A percentile compares a stretch with the other conserved stretches of the same genome.
These are phyloP conservation scores for Pseudolaguvia tuberculata DNA, from an alignment of 2,113 vertebrate species.

Conservation along the genomic window DNA sequence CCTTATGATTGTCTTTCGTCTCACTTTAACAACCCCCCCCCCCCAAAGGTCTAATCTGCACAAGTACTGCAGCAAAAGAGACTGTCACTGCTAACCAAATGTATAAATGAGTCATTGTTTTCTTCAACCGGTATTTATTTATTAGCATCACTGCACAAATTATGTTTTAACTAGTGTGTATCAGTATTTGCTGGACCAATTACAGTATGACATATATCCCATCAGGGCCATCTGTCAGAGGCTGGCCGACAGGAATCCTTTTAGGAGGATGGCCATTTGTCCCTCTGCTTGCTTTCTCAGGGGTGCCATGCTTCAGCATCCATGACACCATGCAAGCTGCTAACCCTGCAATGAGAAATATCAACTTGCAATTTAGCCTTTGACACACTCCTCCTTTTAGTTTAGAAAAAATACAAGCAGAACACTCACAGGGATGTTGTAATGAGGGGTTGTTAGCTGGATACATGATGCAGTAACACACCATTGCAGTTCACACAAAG, in stretches of 20 bases:
- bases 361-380: conserved; percentile 76
- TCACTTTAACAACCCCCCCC: conserved; percentile 32
- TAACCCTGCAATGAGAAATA: conserved; percentile 71
- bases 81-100: conserved; percentile 85
- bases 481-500: too few relatives aligned
- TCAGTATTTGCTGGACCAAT: conserved; percentile 99
- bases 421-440: conserved; percentile 9
- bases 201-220: conserved; percentile 99
- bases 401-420: conserved; percentile 11
- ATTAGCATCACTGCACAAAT: conserved; percentile 87
- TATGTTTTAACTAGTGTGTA: conserved; percentile 98
- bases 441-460: too few relatives aligned
- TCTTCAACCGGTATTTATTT: conserved; percentile 86
- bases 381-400: conserved; percentile 52
- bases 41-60: conserved; percentile 62
- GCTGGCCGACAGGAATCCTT: conserved; percentile 97
- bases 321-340: conserved; percentile 90
- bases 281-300: conserved; percentile 82
- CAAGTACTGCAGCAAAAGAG: conserved; percentile 60
- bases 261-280: conserved; percentile 92
- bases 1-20: conserved; percentile 67
- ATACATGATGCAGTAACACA: too few relatives aligned
- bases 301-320: conserved; percentile 90
- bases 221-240: conserved; percentile 98
- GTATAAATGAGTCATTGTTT: conserved; percentile 85